Conservation (phyloP, 2,113 vertebrate genomes). For the Theristicus caerulescens region DNA sequence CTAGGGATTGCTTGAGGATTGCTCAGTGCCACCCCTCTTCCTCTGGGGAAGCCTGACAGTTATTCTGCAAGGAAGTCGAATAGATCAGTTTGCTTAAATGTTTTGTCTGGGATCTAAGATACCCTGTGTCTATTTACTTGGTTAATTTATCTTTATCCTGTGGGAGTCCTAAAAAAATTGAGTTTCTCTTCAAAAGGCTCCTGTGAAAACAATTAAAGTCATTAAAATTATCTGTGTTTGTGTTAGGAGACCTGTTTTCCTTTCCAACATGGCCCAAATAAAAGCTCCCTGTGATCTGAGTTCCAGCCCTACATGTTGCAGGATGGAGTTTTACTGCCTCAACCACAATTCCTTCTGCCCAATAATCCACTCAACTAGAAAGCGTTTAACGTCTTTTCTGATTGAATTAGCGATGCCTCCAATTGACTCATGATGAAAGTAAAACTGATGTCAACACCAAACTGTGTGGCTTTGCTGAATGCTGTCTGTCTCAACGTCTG, state of each 20-base stretch:
- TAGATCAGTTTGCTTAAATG: not conserved
- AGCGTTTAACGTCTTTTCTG: not conserved
- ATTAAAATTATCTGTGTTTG: slow-evolving; percentile 19
- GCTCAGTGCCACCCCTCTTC: not conserved
- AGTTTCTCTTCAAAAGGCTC: not conserved
- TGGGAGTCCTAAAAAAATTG: not conserved
- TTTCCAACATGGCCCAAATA: not conserved
- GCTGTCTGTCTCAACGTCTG: not conserved
- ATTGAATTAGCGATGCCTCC: not conserved
- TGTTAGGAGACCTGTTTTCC: not conserved
- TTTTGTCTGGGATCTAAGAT: not conserved
- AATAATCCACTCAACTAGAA: not conserved
- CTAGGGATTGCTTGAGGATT: not conserved
- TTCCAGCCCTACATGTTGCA: not conserved
- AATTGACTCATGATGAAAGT: not conserved
- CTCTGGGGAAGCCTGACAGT: not conserved
- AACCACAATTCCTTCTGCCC: not conserved
- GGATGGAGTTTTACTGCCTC: not conserved
- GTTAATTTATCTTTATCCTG: not conserved
- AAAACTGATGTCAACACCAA: not conserved
- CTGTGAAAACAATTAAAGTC: slow-evolving; percentile 10
- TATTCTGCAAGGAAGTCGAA: not conserved
- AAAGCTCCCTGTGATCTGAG: not conserved
- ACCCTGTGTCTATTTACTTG: not conserved
- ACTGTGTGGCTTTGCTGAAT: not conserved